Conservation (phyloP, 2,113 vertebrate genomes). For the Lynx canadensis region DNA sequence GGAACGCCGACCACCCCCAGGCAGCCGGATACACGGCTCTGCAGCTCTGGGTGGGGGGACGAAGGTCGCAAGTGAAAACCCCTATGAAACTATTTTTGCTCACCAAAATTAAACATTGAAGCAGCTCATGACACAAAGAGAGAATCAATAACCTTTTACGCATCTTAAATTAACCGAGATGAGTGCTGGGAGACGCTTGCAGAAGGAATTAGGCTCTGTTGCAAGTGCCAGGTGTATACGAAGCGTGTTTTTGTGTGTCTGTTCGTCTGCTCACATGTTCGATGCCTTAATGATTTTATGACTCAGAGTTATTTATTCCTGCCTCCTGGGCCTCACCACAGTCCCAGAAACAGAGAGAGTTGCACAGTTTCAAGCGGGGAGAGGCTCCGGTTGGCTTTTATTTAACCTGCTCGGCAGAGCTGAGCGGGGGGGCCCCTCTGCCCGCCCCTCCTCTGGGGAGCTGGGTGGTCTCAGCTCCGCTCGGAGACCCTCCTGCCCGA, state of each 20-base stretch:
- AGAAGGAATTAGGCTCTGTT: background rate
- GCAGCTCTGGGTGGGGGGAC: background rate
- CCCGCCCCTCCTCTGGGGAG: background rate
- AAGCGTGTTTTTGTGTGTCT: background rate
- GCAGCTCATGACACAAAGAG: background rate
- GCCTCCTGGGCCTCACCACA: background rate
- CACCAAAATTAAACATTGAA: slow-evolving; percentile 13
- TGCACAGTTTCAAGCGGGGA: background rate
- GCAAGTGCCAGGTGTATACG: background rate
- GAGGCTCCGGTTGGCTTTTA: background rate
- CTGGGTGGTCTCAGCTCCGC: background rate
- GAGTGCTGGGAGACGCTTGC: fast-evolving
- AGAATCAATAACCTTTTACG: background rate
- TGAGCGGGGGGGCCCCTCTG: background rate
- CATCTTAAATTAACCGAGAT: background rate
- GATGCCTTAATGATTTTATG: background rate
- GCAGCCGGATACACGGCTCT: background rate
- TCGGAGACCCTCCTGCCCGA: background rate
- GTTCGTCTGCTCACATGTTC: too few species aligned
- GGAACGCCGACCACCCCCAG: fast-evolving
- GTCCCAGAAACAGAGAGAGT: background rate
- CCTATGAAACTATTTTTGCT: slow-evolving; percentile 9
- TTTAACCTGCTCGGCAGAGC: background rate
- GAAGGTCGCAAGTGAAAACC: background rate
- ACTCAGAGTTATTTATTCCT: slow-evolving; percentile 17